Base-by-base conservation (phyloP, 1,140 invertebrate genomes). In the Orius insidiosus region DNA sequence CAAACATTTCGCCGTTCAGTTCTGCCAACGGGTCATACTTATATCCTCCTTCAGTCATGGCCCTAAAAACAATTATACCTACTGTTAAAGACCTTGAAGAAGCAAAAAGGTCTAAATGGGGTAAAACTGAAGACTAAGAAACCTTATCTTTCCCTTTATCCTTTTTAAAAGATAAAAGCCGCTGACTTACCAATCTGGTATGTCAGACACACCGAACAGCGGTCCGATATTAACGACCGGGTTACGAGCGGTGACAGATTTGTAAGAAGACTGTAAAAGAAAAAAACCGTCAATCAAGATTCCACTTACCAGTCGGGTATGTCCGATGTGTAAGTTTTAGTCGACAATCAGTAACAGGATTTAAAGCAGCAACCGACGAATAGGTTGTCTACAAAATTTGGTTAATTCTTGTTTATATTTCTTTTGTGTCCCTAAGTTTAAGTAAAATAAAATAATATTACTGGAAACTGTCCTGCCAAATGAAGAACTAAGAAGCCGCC, bases 401-500 rank as follows among this genome's bases (percentile, higher is more conserved):
- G 7, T 18, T 32, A 24, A 50, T 24, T n/a, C n/a, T n/a, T n/a
- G n/a, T n/a, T n/a, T n/a, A n/a, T n/a, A n/a, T n/a, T n/a, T n/a
- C n/a, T n/a, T n/a, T n/a, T n/a, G n/a, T n/a, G n/a, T n/a, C n/a
- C n/a, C n/a, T n/a, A n/a, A n/a, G n/a, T n/a, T n/a, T n/a, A n/a
- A n/a, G n/a, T n/a, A n/a, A n/a, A n/a, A n/a, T n/a, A n/a, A n/a
- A n/a, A n/a, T n/a, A n/a, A n/a, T n/a, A 33, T 67, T 66, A 78
- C 76, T n/a, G 86, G 83, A 68, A 78, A 81, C 57, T 84, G 78
- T 2, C 79, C 86, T 60, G 80, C 80, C 1, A 95, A 63, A 63
- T 93, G 87, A 15, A 79, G 70, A 7, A 80, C 78, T 5, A 95
- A 63, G 62, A 94, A 94, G 30, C 89, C 90, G 37, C 89, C 89